Percentiles rank a stretch among this genome's conserved stretches.
phyloP scores from a whole-genome alignment of 2,113 vertebrate species.

The Hiodon alosoides region DNA sequence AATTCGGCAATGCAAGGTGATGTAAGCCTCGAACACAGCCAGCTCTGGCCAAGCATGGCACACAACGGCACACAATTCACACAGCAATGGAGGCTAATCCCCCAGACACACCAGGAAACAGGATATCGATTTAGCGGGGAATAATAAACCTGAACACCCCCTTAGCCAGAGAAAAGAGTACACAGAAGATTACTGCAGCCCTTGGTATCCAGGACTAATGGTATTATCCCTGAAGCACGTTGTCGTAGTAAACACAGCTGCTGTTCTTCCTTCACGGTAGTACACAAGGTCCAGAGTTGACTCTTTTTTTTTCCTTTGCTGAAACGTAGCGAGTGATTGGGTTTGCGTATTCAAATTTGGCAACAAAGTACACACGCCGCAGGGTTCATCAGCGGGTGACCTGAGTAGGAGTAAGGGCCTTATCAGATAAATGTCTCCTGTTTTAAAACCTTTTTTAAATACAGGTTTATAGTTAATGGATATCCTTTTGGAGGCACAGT shows the following conservation, averaged over 20 bases:
- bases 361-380: constrained; percentile 19
- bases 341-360: not conserved
- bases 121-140: constrained; percentile 30
- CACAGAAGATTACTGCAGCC: constrained; percentile 31
- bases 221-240: constrained; percentile 28
- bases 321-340: not conserved
- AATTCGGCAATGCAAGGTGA: not conserved
- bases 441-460: no score
- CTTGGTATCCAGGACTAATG: constrained; percentile 26
- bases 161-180: constrained; percentile 16
- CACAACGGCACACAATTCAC: constrained; percentile 13
- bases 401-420: constrained; percentile 4
- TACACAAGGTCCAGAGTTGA: constrained; percentile 11
- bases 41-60: not conserved
- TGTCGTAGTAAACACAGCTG: constrained; percentile 24
- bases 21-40: not conserved
- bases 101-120: constrained; percentile 29
- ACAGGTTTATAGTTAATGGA: no score
- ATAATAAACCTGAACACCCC: constrained; percentile 18
- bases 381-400: not conserved
- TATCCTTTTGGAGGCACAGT: no score
- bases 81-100: constrained; percentile 13
- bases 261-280: constrained; percentile 17
- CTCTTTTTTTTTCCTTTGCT: constrained; percentile 4
- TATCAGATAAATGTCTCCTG: no score